Base-by-base conservation (phyloP, 1,140 invertebrate genomes). In the Rhagoletis zephyria region DNA sequence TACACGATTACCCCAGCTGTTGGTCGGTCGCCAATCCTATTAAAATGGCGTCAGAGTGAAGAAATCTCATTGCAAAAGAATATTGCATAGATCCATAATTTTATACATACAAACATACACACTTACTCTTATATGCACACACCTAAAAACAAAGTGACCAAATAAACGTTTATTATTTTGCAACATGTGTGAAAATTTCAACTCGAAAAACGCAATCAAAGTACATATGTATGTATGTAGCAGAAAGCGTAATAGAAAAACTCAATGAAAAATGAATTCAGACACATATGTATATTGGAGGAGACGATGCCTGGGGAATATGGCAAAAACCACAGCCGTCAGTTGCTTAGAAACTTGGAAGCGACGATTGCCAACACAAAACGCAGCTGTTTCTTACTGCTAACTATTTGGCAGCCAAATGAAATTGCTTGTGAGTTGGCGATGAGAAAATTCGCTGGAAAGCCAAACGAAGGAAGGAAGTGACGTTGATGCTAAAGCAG, bases 361-460 rank as follows among this genome's bases (percentile, higher is more conserved):
- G 74, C n/a, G 48, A 51, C 45, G 48, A 56, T 81, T 81, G 74
- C 74, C 74, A 81, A 81, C 74, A 81, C 45, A 42, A 56, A 81
- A 81, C 74, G 56, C 74, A 81, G 74, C 51, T 81, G 74, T 81
- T 81, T 81, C 74, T 30, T 19, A 56, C 9, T 81, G 48, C 74
- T 56, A 16, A 42, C 45, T 30, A 30, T 30, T 30, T 30, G 16
- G 48, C 74, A 81, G 74, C 45, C 74, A 56, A 81, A 56, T n/a
- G 74, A 30, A 81, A 81, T 81, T n/a, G 19, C 56, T 45, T 81
- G 74, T 42, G 42, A 45, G 67, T 74, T 45, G 40, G 42, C 67
- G 16, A 10, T 45, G 4, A 74, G 42, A n/a, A 74, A 74, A 9
- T 42, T 74, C 40, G 42, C 40, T 16, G 42, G 51, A 56, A 10